A percentile compares a stretch with the other conserved stretches of the same genome.
Evolutionary conservation across 2,113 vertebrate genomes (phyloP).

Genomic region (Bubo scandiacus): DNA sequence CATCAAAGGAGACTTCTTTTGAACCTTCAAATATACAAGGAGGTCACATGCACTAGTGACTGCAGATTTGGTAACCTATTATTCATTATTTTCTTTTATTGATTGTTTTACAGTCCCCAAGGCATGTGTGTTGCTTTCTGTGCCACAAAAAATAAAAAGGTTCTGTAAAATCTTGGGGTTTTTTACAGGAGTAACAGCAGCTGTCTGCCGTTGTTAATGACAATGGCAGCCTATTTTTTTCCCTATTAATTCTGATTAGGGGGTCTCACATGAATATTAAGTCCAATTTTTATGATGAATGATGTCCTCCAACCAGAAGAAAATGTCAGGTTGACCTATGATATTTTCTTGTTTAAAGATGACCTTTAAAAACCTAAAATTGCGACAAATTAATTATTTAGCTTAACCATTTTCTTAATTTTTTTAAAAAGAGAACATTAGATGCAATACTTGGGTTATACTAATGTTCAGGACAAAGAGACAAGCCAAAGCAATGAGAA

Average conservation of each 20-base stretch:
- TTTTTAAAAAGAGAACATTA: background rate
- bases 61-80: conserved; percentile 51
- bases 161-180: background rate
- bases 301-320: background rate
- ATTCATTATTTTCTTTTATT: conserved; percentile 61
- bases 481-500: background rate
- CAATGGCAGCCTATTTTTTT: background rate
- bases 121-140: background rate
- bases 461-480: conserved; percentile 13
- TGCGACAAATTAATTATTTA: background rate
- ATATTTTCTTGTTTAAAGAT: background rate
- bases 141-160: background rate
- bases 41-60: conserved; percentile 48
- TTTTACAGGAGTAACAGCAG: background rate
- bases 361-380: background rate
- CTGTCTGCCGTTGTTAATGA: background rate
- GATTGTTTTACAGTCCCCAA: conserved; percentile 47
- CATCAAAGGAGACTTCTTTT: conserved; percentile 61
- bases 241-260: background rate
- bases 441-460: background rate
- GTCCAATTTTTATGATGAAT: background rate
- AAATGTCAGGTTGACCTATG: background rate
- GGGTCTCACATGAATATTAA: background rate
- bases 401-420: background rate
- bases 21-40: conserved; percentile 65